Evolutionary conservation across 2,113 vertebrate genomes (phyloP), one percentile per base, ranked within the genome.

Genomic region (Lagopus leucura): DNA sequence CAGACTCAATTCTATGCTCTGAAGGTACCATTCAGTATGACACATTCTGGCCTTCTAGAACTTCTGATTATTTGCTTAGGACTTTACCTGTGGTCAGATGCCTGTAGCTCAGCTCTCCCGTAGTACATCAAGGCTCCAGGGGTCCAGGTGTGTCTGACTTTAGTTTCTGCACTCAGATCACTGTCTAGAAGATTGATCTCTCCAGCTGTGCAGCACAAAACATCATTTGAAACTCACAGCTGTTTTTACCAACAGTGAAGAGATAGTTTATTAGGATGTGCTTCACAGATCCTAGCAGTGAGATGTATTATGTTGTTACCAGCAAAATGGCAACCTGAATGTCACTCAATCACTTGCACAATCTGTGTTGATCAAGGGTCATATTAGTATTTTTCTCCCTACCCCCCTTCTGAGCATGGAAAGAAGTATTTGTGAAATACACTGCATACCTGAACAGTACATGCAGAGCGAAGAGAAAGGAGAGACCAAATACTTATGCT

Each of bases 41-140:
- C 11, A 28, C 38, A 60, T n/a, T 64, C 50, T 69, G 79, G 83
- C 34, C 18, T n/a, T 58, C 52, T 3, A 10, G 48, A 36, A 20
- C 34, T 77, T 81, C n/a, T 32, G 55, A 48, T 38, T 58, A 32
- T 70, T 78, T 74, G 54, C 30, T 42, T 58, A 69, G 69, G 55
- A 14, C 17, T 69, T 10, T 96, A 98, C 98, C 98, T 98, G 96
- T 98, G 98, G 84, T 98, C 98, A 25, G 98, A 98, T 0, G 98
- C 97, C 45, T 98, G 98, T 15, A 98, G 97, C 86, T 98, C 98
- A 0, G 98, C 98, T 67, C 98, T 98, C 76, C 98, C 98, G 4
- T 98, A 98, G 81, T 98, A 98, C 95, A 97, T 97, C 91, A 98
- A 97, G 47, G 91, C 96, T n/a, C 98, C 98, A 1, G 98, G 98